These are phyloP conservation scores for Oplegnathus fasciatus DNA, from an alignment of 2,113 vertebrate genomes.

Conservation along the genomic window DNA sequence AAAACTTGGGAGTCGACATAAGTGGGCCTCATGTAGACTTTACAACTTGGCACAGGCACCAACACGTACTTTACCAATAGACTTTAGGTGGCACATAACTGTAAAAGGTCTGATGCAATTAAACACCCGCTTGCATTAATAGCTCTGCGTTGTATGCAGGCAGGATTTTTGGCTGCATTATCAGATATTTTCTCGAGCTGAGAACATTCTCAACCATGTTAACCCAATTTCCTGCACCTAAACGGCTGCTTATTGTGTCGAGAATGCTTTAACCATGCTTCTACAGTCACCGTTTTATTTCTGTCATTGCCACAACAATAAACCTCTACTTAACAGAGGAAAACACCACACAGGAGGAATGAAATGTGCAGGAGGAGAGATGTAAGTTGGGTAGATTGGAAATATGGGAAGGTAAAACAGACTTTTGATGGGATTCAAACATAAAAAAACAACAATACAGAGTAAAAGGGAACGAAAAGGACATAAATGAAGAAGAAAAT, in stretches of 20 bases:
- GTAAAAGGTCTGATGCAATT: constrained; percentile 67
- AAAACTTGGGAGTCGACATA: constrained; percentile 61
- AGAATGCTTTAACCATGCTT: constrained; percentile 14
- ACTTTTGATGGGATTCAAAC: not conserved
- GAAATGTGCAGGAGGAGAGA: not conserved
- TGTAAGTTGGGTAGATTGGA: not conserved
- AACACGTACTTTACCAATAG: constrained; percentile 48
- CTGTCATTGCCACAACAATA: constrained; percentile 53
- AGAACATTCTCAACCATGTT: constrained; percentile 64
- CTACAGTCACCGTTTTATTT: constrained; percentile 10
- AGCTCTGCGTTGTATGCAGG: constrained; percentile 19
- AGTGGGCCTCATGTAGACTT: constrained; percentile 64
- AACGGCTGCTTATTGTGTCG: constrained; percentile 36
- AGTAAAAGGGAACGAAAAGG: not conserved
- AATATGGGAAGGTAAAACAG: not conserved
- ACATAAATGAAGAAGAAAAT: not conserved
- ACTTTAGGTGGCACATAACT: constrained; percentile 62
- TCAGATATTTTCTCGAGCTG: constrained; percentile 53
- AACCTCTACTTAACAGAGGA: constrained; percentile 38
- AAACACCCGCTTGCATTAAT: constrained; percentile 56
- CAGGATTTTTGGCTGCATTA: constrained; percentile 42
- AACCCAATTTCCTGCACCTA: constrained; percentile 55
- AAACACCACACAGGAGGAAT: constrained; percentile 3
- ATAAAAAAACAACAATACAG: not conserved
- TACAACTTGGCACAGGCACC: constrained; percentile 67